Evolutionary conservation across 2,888 invertebrate genomes (phyloP).

Genomic region (Synergus itoensis): DNA sequence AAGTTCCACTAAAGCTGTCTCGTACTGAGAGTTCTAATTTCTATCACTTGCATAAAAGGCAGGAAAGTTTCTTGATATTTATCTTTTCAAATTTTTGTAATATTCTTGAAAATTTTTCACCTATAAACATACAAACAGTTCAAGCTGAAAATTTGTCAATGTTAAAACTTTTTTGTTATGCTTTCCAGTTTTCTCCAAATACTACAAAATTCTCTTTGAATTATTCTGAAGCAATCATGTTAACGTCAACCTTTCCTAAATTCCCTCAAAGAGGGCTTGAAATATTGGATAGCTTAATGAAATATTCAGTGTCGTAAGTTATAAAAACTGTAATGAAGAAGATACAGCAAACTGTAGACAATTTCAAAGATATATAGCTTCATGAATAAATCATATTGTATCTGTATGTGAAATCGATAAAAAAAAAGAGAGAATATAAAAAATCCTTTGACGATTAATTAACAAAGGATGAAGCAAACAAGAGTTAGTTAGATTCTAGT

Average conservation of each 20-base stretch:
- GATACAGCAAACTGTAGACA: background rate
- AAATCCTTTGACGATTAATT: constrained; percentile 16
- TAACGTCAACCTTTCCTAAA: background rate
- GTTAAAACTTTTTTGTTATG: background rate
- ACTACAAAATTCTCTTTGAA: background rate
- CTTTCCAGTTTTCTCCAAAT: background rate
- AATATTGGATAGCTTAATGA: no score
- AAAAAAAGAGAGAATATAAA: no score
- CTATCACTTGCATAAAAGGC: background rate
- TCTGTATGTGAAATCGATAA: no score
- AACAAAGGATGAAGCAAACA: constrained; percentile 19
- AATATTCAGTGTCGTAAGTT: background rate
- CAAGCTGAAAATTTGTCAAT: background rate
- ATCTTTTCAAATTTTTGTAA: background rate
- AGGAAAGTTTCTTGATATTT: background rate
- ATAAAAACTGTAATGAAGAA: background rate
- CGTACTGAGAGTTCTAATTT: background rate
- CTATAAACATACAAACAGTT: background rate
- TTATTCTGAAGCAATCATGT: background rate
- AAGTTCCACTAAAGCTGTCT: background rate
- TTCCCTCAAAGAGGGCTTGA: no score
- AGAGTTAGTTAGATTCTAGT: background rate
- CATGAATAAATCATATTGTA: no score
- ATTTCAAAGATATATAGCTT: no score
- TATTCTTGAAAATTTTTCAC: background rate